These are phyloP conservation scores for Falco concolor DNA, from an alignment of 2,797 vertebrate genomes.

Conservation along the genomic window DNA sequence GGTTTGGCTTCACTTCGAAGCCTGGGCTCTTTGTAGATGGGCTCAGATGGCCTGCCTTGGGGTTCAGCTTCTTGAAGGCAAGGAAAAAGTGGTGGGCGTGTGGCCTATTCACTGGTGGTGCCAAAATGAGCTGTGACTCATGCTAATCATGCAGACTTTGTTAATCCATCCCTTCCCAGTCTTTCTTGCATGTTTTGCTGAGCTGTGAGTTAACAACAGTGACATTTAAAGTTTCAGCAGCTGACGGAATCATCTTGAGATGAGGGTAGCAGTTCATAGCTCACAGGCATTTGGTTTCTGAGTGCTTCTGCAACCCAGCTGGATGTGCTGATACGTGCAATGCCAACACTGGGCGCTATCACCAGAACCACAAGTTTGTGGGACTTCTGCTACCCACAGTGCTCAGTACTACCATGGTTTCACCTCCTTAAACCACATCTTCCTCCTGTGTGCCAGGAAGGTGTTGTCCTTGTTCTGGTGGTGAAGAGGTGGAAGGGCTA, in stretches of 20 bases:
- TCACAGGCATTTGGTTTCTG: not conserved
- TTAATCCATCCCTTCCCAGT: not conserved
- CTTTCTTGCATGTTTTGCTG: not conserved
- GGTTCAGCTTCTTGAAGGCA: not conserved
- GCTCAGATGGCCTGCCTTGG: not conserved
- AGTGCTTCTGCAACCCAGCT: rapidly evolving
- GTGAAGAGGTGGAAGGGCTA: not conserved
- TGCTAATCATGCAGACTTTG: not conserved
- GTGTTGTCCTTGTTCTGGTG: not conserved
- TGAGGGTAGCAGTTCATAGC: not conserved
- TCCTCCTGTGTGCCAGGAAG: not conserved
- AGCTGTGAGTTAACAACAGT: slow-evolving; percentile 6
- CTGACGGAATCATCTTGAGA: slow-evolving; percentile 13
- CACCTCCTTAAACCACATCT: not conserved
- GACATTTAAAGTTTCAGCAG: slow-evolving; percentile 35
- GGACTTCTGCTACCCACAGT: not conserved
- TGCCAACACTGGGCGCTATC: not conserved
- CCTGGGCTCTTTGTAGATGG: not conserved
- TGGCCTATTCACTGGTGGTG: not conserved
- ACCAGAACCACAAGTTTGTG: not conserved
- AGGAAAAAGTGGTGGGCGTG: not conserved
- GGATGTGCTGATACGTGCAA: not conserved
- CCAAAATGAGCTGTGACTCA: slow-evolving; percentile 38
- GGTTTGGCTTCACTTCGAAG: slow-evolving; percentile 38
- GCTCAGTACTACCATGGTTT: not conserved